A percentile compares a stretch with the other conserved stretches of the same genome.
These are phyloP conservation scores for Saccostrea echinata DNA, from an alignment of 1,140 invertebrate genomes.

Conservation along the genomic window DNA sequence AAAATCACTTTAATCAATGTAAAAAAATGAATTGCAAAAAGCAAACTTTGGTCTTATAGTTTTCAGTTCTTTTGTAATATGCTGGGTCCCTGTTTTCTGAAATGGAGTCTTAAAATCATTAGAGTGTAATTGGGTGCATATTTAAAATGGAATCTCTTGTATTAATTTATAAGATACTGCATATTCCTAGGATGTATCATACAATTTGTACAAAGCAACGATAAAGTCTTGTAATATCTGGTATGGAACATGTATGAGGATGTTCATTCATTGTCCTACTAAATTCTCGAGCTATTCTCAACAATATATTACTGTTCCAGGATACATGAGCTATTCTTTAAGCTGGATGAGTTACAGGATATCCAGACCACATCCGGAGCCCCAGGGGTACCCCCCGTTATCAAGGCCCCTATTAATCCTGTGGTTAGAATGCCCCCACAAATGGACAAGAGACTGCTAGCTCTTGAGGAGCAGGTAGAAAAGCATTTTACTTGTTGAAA, in stretches of 20 bases:
- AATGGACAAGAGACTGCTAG: slow-evolving; percentile 64
- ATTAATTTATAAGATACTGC: no score
- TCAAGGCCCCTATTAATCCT: background rate
- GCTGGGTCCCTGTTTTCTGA: no score
- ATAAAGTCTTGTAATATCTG: no score
- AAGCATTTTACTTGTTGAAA: background rate
- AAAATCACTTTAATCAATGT: no score
- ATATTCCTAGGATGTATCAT: no score
- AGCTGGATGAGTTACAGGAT: slow-evolving; percentile 70
- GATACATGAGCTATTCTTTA: slow-evolving; percentile 60
- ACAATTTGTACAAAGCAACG: no score
- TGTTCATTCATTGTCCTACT: background rate
- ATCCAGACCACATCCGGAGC: slow-evolving; percentile 41
- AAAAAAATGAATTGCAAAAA: no score
- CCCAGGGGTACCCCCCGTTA: background rate
- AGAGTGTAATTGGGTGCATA: no score
- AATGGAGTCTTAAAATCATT: no score
- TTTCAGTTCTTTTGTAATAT: no score
- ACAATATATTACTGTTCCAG: slow-evolving; percentile 41
- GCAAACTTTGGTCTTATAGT: no score
- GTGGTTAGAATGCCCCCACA: slow-evolving; percentile 66
- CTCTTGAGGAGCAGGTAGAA: slow-evolving; percentile 70
- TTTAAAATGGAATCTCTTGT: no score
- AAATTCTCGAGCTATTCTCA: background rate
- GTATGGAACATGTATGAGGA: background rate